Evolutionary conservation across 2,888 invertebrate species (phyloP).

Genomic region (Fragum sueziense): DNA sequence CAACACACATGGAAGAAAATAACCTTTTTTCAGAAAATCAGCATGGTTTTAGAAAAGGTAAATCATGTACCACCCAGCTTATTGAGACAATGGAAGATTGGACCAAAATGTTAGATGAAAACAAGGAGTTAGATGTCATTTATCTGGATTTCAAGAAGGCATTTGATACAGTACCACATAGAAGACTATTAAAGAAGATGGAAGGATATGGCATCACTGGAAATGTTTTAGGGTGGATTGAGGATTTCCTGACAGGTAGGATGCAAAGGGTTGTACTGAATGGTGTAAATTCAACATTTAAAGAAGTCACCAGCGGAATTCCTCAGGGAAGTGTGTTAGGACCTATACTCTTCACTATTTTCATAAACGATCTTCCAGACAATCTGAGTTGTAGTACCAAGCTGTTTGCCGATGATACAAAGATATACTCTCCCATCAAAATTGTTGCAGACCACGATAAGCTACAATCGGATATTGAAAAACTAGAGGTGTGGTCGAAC

Average conservation of each 20-base stretch:
- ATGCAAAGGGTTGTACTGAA: background rate
- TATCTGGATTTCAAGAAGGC: constrained; percentile 1
- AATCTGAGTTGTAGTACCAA: background rate
- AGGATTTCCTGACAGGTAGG: background rate
- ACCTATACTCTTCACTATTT: background rate
- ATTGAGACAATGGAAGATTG: background rate
- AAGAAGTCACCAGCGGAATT: background rate
- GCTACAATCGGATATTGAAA: background rate
- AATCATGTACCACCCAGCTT: background rate
- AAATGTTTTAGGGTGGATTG: background rate
- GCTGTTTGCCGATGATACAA: background rate
- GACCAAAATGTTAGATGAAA: background rate
- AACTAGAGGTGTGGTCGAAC: background rate
- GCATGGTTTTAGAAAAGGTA: background rate
- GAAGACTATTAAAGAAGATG: background rate
- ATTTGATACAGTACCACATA: constrained; percentile 1
- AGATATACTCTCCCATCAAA: background rate
- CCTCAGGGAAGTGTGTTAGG: constrained; percentile 1
- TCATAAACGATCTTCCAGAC: background rate
- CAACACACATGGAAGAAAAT: background rate
- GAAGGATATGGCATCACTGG: background rate
- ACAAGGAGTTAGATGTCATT: background rate
- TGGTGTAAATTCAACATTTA: background rate
- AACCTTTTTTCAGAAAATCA: background rate
- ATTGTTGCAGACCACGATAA: background rate